Conservation (phyloP, 2,113 vertebrate genomes). For the Haemorhous mexicanus region DNA sequence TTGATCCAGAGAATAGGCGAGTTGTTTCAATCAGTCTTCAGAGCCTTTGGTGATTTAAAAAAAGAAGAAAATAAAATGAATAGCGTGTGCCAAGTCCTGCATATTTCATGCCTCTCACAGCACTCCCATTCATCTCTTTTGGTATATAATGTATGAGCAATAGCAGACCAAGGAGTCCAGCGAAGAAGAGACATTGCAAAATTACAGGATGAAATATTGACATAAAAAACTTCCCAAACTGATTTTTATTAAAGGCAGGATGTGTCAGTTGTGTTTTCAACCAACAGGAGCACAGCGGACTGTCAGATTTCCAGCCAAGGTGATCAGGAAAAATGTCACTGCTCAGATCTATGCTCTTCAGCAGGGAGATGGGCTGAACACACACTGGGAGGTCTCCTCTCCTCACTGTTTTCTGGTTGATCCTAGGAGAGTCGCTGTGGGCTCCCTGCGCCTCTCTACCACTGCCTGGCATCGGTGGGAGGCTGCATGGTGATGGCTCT, state of each 20-base stretch:
- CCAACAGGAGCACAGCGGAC: fast-evolving
- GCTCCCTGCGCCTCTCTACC: constrained; percentile 85
- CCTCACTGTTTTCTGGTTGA: background rate
- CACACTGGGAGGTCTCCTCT: fast-evolving
- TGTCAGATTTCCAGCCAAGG: background rate
- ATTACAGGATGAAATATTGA: background rate
- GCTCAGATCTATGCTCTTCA: background rate
- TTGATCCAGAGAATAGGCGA: background rate
- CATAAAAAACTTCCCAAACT: background rate
- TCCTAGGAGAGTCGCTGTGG: constrained; percentile 67
- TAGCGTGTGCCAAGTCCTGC: background rate
- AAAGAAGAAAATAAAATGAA: background rate
- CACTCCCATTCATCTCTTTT: background rate
- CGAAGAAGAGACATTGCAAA: background rate
- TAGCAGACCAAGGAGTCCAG: background rate
- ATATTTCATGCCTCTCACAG: background rate
- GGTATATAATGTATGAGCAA: background rate
- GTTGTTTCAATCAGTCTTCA: background rate
- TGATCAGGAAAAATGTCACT: background rate
- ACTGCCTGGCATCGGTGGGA: constrained; percentile 88
- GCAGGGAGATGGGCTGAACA: background rate
- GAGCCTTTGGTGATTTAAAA: background rate
- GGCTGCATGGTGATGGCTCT: constrained; percentile 78
- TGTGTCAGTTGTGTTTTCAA: background rate
- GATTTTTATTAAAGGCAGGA: background rate